Conservation (phyloP, 2,797 vertebrate species). For the Myoxocephalus aenaeus region DNA sequence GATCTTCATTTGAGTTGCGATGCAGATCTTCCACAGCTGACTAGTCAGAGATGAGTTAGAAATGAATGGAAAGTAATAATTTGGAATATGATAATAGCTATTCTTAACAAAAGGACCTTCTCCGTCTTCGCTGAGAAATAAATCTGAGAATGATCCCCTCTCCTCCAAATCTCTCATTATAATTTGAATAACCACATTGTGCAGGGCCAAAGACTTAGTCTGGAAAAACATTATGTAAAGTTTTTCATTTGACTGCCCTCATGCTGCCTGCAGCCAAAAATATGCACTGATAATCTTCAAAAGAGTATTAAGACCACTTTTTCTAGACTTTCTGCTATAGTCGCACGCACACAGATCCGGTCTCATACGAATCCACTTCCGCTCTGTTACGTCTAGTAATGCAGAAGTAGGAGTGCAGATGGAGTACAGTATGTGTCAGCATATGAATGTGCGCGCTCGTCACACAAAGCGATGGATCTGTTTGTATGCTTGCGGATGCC, state of each 20-base stretch:
- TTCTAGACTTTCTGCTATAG: neutral
- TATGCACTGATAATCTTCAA: conserved; percentile 4
- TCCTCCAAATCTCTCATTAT: conserved; percentile 32
- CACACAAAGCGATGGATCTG: conserved; percentile 45
- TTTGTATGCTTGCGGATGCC: conserved; percentile 38
- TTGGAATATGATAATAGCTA: conserved; percentile 3
- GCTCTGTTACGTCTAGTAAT: conserved; percentile 3
- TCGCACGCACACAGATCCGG: neutral
- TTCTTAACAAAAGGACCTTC: conserved; percentile 5
- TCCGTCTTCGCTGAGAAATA: conserved; percentile 10
- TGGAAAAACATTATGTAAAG: conserved; percentile 21
- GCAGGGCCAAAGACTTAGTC: conserved; percentile 3
- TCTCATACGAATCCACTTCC: conserved; percentile 6
- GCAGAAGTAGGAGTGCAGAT: conserved; percentile 36
- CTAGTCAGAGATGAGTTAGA: conserved; percentile 3
- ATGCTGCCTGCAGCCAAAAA: conserved; percentile 24
- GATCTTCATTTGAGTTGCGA: neutral
- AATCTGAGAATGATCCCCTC: conserved; percentile 11
- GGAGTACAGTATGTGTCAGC: conserved; percentile 34
- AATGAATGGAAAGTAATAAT: conserved; percentile 20
- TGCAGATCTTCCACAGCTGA: neutral
- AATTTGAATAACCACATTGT: conserved; percentile 40
- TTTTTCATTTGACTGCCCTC: conserved; percentile 35
- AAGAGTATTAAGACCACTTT: conserved; percentile 13
- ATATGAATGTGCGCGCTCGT: conserved; percentile 34